Evolutionary conservation across 2,113 vertebrate species (phyloP).

Genomic region (Percina caprodes): DNA sequence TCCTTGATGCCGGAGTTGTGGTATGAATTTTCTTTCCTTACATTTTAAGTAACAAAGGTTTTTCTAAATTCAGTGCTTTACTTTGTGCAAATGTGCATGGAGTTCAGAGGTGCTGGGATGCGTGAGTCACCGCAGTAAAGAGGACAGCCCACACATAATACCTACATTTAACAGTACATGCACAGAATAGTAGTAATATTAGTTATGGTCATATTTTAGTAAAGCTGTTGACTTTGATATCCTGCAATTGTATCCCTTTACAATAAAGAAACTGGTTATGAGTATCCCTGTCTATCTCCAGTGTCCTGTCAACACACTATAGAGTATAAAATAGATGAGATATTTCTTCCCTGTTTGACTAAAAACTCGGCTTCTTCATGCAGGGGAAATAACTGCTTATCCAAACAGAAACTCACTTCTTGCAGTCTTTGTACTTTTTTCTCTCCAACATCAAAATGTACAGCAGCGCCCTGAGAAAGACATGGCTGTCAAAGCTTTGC

Average conservation of each 20-base stretch:
- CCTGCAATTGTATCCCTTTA: not conserved
- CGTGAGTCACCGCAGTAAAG: constrained; percentile 13
- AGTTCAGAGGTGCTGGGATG: not conserved
- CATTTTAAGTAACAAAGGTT: not conserved
- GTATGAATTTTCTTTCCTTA: constrained; percentile 16
- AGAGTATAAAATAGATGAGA: not conserved
- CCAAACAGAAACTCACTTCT: constrained; percentile 16
- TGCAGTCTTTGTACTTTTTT: constrained; percentile 5
- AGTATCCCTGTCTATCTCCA: not conserved
- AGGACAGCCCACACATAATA: not conserved
- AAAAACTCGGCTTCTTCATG: not conserved
- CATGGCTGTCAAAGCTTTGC: constrained; percentile 18
- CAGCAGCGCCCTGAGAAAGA: not conserved
- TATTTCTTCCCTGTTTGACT: not conserved
- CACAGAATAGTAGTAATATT: not conserved
- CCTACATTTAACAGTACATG: constrained; percentile 2
- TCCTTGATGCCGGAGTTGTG: not conserved
- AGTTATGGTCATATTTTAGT: not conserved
- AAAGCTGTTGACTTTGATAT: constrained; percentile 15
- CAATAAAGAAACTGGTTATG: constrained; percentile 2
- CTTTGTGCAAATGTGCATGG: constrained; percentile 20
- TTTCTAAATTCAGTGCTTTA: not conserved
- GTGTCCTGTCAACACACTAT: constrained; percentile 3
- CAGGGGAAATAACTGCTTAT: constrained; percentile 32
- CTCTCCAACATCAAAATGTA: constrained; percentile 11